Base-by-base conservation (phyloP, 2,113 vertebrate genomes). In the Thymallus thymallus region DNA sequence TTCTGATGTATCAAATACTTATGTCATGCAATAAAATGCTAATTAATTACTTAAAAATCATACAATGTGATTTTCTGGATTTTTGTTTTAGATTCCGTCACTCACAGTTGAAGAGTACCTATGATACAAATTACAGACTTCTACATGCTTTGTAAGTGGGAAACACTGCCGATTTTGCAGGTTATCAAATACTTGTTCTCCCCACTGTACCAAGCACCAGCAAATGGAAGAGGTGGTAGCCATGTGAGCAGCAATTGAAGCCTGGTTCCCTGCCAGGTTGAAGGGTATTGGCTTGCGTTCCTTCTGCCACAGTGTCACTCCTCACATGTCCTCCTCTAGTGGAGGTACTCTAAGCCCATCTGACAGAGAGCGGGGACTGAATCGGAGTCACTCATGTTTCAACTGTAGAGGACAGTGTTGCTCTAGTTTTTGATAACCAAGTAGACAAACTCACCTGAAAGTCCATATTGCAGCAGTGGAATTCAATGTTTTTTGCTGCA, bases 371-470 rank as follows among this genome's bases (percentile, higher is more conserved):
- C 62, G 66, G 63, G 22, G 2, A 69, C 18, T 26, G 9, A 41
- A 48, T 20, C 5, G 18, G 56, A 23, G 20, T 41, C 63, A n/a
- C 58, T 63, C 9, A 26, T 26, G 35, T 82, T 26, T 22, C 26
- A 68, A 83, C 92, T 87, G 61, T 67, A 84, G 92, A 82, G 84
- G 92, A 91, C 91, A 92, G 87, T 92, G 82, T 90, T 91, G 91
- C 79, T 86, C 82, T 16, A 41, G 9, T 41, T 88, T 41, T 88
- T 14, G 66, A 62, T 4, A 2, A 4, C 32, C 68, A 56, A 2
- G 48, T 18, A 18, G 48, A 12, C 35, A 41, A n/a, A n/a, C 64
- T 35, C 24, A n/a, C 23, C 22, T 5, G 26, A 22, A 55, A 75
- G 72, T 74, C 60, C 64, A 80, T 75, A 80, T 79, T 73, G 61